Evolutionary conservation across 2,113 vertebrate species (phyloP), one percentile per base, ranked within the genome.

Genomic region (Chloebia gouldiae): DNA sequence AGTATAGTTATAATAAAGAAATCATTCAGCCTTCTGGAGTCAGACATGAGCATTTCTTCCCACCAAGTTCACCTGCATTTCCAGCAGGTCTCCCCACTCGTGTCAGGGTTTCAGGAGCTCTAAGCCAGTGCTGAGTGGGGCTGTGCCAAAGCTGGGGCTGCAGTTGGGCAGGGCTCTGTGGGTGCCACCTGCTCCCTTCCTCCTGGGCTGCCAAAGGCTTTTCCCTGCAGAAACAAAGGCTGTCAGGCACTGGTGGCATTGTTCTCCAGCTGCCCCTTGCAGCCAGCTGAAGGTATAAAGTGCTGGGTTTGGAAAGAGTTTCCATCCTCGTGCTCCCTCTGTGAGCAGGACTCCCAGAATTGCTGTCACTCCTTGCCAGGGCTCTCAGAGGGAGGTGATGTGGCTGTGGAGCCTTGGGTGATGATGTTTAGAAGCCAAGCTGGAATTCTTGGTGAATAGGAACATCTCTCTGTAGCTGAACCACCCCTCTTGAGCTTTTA

Each of bases 191-290:
- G 61, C 66, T 66, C 9, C 10, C 54, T 60, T 30, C 64, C 93
- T 78, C 33, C 81, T 1, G 0, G 70, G 51, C 75, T 63, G 90
- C 76, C 76, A 88, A 18, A 69, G n/a, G 76, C 63, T 53, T 65
- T 51, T 92, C 95, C 91, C 93, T 92, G 94, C 45, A 42, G 61
- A 23, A 51, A 42, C 31, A 23, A 75, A 10, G 6, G 0, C 10
- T 61, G 86, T 61, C 83, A 88, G 96, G 94, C 92, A 65, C 91
- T 27, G 86, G 40, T 57, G 7, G 44, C 93, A 92, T 93, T 95
- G 94, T 95, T 95, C 93, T 91, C 37, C 10, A 1, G 6, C 45
- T 95, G 95, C 94, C 93, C 86, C 71, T 86, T 5, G 42, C 59
- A 86, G 80, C 28, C 68, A 22, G 89, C 89, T 92, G 60, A 73